Evolutionary conservation across 2,888 invertebrate genomes (phyloP).

Genomic region (Ischnura elegans): DNA sequence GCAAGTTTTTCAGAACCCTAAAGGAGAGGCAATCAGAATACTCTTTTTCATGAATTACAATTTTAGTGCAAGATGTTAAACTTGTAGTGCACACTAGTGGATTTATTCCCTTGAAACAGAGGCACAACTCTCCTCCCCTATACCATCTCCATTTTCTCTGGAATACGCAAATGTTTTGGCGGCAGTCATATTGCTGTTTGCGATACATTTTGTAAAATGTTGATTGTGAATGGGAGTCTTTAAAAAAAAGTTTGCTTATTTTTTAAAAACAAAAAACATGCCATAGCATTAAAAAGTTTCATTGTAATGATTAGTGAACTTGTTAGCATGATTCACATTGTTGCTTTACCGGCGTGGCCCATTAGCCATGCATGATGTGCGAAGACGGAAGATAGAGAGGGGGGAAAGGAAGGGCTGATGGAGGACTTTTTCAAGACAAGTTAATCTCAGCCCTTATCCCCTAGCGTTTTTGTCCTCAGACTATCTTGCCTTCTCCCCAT

Average conservation of each 20-base stretch:
- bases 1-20: slow-evolving; percentile 39
- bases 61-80: not conserved
- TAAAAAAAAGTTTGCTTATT: slow-evolving; percentile 63
- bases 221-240: slow-evolving; percentile 60
- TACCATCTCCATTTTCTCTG: slow-evolving; percentile 51
- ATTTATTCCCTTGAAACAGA: slow-evolving; percentile 7
- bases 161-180: slow-evolving; percentile 45
- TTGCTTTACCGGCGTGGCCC: slow-evolving; percentile 63
- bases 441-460: not conserved
- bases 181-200: slow-evolving; percentile 65
- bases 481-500: slow-evolving; percentile 36
- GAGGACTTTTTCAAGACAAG: slow-evolving; percentile 22
- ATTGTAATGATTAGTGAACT: slow-evolving; percentile 54
- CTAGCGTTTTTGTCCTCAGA: slow-evolving; percentile 1
- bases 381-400: slow-evolving; percentile 1
- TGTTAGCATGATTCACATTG: slow-evolving; percentile 61
- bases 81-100: slow-evolving; percentile 48
- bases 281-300: slow-evolving; percentile 60
- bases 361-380: not conserved
- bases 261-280: slow-evolving; percentile 51
- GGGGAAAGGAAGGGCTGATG: not conserved
- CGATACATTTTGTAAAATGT: slow-evolving; percentile 48
- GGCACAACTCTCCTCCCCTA: slow-evolving; percentile 59
- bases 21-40: slow-evolving; percentile 48
- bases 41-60: slow-evolving; percentile 37